Evolutionary conservation across 2,797 vertebrate species (phyloP), one percentile per base, ranked within the genome.

Genomic region (Melanotaenia pygmaea): DNA sequence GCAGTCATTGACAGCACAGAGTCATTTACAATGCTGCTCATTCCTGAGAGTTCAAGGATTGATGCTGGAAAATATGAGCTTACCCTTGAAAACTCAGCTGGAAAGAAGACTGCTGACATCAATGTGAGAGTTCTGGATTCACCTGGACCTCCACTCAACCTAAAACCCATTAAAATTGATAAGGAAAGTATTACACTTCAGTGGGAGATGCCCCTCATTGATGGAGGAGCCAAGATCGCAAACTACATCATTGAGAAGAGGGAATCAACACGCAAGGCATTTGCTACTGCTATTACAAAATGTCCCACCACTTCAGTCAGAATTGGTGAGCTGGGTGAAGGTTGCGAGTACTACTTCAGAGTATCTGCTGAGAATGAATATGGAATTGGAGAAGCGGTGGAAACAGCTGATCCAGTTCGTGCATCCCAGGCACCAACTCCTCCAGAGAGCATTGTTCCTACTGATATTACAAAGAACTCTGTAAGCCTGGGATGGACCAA

Each of bases 221-320:
- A 99, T 73, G 98, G 98, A 12, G 98, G 98, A 72, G 96, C 98
- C 59, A 97, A 95, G 76, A 94, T 99, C 90, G 99, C 96, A 75
- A 99, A 99, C 88, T 99, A 99, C 61, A 96, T 99, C 0, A 95
- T 99, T 63, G 96, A 99, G 90, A 99, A 99, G 92, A 96, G 98
- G 81, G 98, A 99, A 92, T 96, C 98, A 16, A 99, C 98, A 67
- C 94, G 98, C n/a, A 99, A 99, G 78, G 96, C 98, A 47, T 99
- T 98, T 84, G 94, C 97, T 80, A 97, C 98, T 3, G 94, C 93
- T 47, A 90, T 97, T 68, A 97, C 96, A 37, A 96, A 95, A 26
- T 99, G 98, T 85, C 93, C 95, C 51, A 96, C 94, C 73, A 98
- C 97, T 72, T 97, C 96, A 53, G 94, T 95, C 64, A 96, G 78